Base-by-base conservation (phyloP, 2,113 vertebrate genomes). In the Lynx canadensis region DNA sequence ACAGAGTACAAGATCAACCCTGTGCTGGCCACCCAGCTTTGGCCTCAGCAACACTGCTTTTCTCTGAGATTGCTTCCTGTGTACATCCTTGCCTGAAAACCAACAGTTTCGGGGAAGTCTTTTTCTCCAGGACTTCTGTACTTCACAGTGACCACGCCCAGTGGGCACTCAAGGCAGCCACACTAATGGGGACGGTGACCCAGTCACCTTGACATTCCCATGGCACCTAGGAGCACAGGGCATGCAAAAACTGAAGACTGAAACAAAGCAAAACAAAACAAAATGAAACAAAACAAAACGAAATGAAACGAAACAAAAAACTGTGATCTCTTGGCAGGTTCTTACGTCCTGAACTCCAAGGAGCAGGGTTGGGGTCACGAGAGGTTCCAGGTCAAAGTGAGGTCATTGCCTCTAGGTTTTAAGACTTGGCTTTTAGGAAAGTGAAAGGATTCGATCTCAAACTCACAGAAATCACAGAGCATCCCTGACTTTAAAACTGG, bases 361-460 rank as follows among this genome's bases (percentile, higher is more conserved):
- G 8, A 71, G 52, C 25, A 65, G 16, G 23, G 12, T 12, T 11
- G 45, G 33, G 16, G 57, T 69, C 25, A 45, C 10, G 0, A 89
- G 52, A 88, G 14, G 7, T 71, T 89, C 27, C 81, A 12, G 23
- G 79, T 21, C 60, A 41, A 71, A 84, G 65, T 29, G 13, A 68
- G 21, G 82, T 52, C 41, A 25, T 15, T 86, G 45, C 29, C 41
- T 38, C 33, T 41, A 91, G 82, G 78, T 78, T 73, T 74, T 74
- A 97, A 45, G 45, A 91, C 19, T 18, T 87, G 73, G 48, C 82
- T 83, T 94, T 91, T 60, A 63, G 50, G 25, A 69, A 91, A 87
- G 16, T 63, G 31, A 55, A 55, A 87, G 45, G 13, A 29, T 87
- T 73, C 87, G 69, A 63, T 63, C 57, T 3, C n/a, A 52, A 91